Base-by-base conservation (phyloP, 30 jellyfish, hydroid and myxozoan species). In the Hydractinia echinata region DNA sequence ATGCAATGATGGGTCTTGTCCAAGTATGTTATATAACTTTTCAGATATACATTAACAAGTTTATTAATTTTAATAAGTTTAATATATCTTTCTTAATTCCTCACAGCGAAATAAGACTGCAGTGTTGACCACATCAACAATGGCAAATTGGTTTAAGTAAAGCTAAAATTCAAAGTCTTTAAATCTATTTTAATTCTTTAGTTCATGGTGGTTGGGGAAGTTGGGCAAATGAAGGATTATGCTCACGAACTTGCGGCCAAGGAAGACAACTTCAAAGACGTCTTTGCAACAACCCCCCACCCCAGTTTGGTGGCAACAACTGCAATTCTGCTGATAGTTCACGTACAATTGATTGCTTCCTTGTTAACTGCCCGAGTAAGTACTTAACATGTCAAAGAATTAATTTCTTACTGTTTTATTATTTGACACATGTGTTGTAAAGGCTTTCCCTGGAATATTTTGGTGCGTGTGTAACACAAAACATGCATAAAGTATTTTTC, bases 151-250 rank as follows among this genome's bases (percentile, higher is more conserved):
- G 44, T 30, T 30, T 30, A 30, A 30, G 44, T 30, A 30, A 30
- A 30, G 44, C 44, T 30, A 30, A 30, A 30, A 30, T 30, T 30
- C 1, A 30, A 30, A 30, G 44, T 30, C 44, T 30, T 30, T 0
- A 30, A 30, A 30, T 30, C 44, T 30, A 30, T 30, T 30, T 30
- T 30, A 30, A 30, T 7, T 64, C 19, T 64, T 64, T 64, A 64
- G 74, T 64, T 64, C 51, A 64, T 64, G 74, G 74, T n/a, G 39
- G 39, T 64, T 64, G 74, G 74, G 74, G 74, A 64, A 44, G 39
- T 9, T 64, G 74, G 74, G 39, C 39, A 44, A 64, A 30, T 71
- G 61, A 71, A 6, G 81, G 81, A 0, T 2, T 4, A 19, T 71
- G 81, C 16, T 20, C 55, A 20, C 81, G 18, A 71, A 8, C 81